Evolutionary conservation across 53 echinoderm and acorn worm species (phyloP), one percentile per base, ranked within the genome.

Genomic region (Patiria pectinifera): DNA sequence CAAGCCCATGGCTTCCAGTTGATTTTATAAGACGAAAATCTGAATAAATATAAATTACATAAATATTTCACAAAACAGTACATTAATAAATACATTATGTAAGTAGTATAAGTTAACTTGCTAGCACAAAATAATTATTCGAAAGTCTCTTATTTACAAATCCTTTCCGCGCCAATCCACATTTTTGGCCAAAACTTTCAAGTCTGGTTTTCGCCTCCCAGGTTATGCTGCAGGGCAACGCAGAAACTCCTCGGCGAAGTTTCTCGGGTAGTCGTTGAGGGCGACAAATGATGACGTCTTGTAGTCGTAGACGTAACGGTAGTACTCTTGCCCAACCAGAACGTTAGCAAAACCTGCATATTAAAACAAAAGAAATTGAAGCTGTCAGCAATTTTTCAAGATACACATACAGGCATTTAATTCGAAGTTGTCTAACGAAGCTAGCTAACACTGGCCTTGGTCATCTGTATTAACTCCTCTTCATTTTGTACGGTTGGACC

Each of bases 241-340:
- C 63, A 90, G 80, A 66, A 81, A 80, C 48, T 90, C 80, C 69
- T 48, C 48, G 21, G 90, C 90, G 24, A 90, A 90, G 66, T 90
- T 80, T 69, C 66, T 48, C 11, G 90, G 90, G 81, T 90, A 80
- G 16, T 45, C 90, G 2, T 47, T 80, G 90, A 90, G 45, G 69
- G 90, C 69, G 25, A 90, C 69, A 81, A 90, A 90, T 10, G 90
- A 62, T 23, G 90, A 90, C 12, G 69, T 69, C 46, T 90, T 69
- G 81, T 45, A 90, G 80, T 81, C 69, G 48, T 80, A 90, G 35
- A 90, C 90, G 48, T 60, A 90, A n/a, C 80, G 66, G 90, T 90
- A 81, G 13, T 80, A 80, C 8, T 90, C 81, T 23, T 80, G 46
- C 13, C 89, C 89, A 45, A 80, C 66, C 45, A 89, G 81, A 45